Evolutionary conservation across 2,888 invertebrate species (phyloP).

Genomic region (Sylvicola fuscatus): DNA sequence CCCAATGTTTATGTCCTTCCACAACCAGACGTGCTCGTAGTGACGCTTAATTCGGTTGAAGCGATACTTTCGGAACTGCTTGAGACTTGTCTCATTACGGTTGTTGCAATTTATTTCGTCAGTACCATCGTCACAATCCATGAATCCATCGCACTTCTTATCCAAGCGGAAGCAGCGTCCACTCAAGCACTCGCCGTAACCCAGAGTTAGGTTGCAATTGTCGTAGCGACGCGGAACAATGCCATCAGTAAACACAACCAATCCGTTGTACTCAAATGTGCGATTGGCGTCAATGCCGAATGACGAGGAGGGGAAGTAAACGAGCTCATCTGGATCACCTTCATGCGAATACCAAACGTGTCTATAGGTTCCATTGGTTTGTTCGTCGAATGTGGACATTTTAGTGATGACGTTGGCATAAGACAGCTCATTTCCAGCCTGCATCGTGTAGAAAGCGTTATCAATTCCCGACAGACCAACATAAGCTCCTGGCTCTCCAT

Average conservation of each 20-base stretch:
- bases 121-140: constrained; percentile 67
- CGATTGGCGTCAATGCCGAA: constrained; percentile 87
- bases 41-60: constrained; percentile 77
- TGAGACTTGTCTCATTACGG: constrained; percentile 44
- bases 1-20: constrained; percentile 85
- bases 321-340: constrained; percentile 65
- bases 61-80: constrained; percentile 53
- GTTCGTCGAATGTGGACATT: constrained; percentile 74
- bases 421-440: constrained; percentile 76
- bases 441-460: constrained; percentile 76
- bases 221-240: constrained; percentile 44
- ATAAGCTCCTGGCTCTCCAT: constrained; percentile 85
- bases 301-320: constrained; percentile 74
- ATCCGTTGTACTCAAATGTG: constrained; percentile 77
- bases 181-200: constrained; percentile 59
- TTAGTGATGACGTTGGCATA: constrained; percentile 71
- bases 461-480: constrained; percentile 83
- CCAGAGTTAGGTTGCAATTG: constrained; percentile 49
- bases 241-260: constrained; percentile 83
- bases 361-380: constrained; percentile 62
- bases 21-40: constrained; percentile 89
- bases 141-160: constrained; percentile 55
- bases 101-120: constrained; percentile 60
- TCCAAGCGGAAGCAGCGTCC: constrained; percentile 56
- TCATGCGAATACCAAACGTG: constrained; percentile 71